Evolutionary conservation across 2,113 vertebrate species (phyloP), one percentile per base, ranked within the genome.

Genomic region (Petrocephalus zakoni): DNA sequence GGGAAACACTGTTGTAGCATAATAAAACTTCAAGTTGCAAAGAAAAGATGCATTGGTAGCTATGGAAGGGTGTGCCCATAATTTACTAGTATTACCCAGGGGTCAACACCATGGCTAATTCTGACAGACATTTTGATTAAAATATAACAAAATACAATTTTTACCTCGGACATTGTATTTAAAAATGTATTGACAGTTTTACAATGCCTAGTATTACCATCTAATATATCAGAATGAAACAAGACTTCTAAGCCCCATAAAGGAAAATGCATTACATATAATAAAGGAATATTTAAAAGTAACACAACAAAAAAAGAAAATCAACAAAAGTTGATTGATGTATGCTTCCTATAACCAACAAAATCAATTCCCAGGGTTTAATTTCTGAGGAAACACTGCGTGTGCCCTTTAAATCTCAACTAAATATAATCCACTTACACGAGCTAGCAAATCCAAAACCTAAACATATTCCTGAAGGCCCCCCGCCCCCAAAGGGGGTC

Each of bases 391-490:
- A 86, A 86, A 86, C 29, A 56, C 17, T 11, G 13, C 9, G 37
- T 87, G 5, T 25, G 21, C 56, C 86, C 86, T 87, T 87, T 88
- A 72, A 88, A 88, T 88, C 52, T 55, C 49, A 25, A 86, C 84
- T 75, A 75, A 88, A 88, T 78, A 88, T 75, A 52, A 88, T 88
- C 46, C 87, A 75, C 87, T 88, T 78, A 88, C 87, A 78, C 47
- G 22, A 75, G 22, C 68, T 22, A 52, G 8, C 49, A 53, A 25
- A 87, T 68, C 0, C 17, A 87, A 87, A 87, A 64, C 19, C 61
- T 52, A 51, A 88, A 78, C 64, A 34, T 75, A 51, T 34, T 75
- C 64, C 68, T 75, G 46, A 72, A 75, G 34, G 8, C 19, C 56
- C 21, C 34, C 22, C 34, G 5, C 37, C 55, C 86, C 85, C 53